A percentile compares a stretch with the other conserved stretches of the same genome.
phyloP scores from a whole-genome alignment of 35 echinoderm and acorn worm species.

The Eucidaris tribuloides region DNA sequence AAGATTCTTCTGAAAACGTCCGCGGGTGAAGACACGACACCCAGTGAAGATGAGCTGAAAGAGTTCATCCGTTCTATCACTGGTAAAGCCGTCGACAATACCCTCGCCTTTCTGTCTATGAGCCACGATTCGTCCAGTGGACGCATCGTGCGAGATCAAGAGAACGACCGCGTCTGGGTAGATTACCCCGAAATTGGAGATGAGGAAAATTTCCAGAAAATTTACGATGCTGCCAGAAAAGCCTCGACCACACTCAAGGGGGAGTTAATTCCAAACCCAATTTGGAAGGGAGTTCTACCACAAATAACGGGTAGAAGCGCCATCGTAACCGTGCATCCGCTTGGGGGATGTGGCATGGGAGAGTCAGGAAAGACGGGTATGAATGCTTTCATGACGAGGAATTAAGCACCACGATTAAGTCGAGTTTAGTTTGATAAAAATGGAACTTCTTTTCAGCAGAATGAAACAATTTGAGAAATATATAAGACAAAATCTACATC shows the following conservation, averaged over 20 bases:
- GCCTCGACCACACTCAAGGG: conserved; percentile 6
- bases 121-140: conserved; percentile 56
- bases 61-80: conserved; percentile 45
- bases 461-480: no score
- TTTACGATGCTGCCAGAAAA: conserved; percentile 9
- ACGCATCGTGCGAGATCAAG: conserved; percentile 27
- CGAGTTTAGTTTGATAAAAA: no score
- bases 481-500: no score
- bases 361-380: conserved; percentile 9
- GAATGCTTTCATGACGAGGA: no score
- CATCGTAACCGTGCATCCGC: conserved; percentile 25
- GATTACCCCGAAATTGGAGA: conserved; percentile 47
- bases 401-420: no score
- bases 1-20: not conserved
- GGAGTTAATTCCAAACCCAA: conserved; percentile 8
- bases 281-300: conserved; percentile 3
- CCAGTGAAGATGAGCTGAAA: conserved; percentile 45
- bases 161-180: conserved; percentile 39
- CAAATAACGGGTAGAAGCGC: not conserved
- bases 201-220: conserved; percentile 48
- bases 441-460: no score
- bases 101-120: conserved; percentile 63
- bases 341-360: conserved; percentile 29
- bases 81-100: conserved; percentile 44
- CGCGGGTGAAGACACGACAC: conserved; percentile 35